A percentile compares a stretch with the other conserved stretches of the same genome.
These are phyloP conservation scores for Clunio marinus DNA, from an alignment of 2,888 invertebrate species.

Conservation along the genomic window DNA sequence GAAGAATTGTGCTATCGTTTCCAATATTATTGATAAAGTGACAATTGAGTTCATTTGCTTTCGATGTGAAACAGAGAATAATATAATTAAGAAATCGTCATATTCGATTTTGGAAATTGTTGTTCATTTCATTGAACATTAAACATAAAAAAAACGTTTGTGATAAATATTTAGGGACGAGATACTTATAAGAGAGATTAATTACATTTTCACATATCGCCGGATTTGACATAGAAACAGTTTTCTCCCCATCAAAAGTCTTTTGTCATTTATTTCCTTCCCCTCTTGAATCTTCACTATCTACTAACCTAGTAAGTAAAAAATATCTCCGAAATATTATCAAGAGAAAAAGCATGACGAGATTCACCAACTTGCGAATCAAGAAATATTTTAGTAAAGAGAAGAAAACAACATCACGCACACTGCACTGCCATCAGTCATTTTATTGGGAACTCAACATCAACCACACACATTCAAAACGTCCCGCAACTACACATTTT, in stretches of 20 bases:
- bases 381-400: not conserved
- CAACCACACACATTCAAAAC: not conserved
- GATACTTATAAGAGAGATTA: not conserved
- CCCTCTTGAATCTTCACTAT: too few species aligned
- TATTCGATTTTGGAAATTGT: not conserved
- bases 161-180: too few species aligned
- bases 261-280: too few species aligned
- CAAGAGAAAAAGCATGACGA: not conserved
- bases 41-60: not conserved
- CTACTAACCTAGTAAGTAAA: too few species aligned
- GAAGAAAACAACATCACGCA: not conserved
- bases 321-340: not conserved
- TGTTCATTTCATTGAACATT: not conserved
- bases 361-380: not conserved
- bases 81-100: not conserved
- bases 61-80: not conserved
- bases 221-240: not conserved
- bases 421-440: not conserved
- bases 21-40: not conserved
- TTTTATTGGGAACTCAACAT: not conserved
- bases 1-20: not conserved
- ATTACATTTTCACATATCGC: not conserved
- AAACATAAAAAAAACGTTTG: not conserved
- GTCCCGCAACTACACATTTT: constrained; percentile 4
- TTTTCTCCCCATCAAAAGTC: not conserved